phyloP scores from a whole-genome alignment of 2,113 vertebrate species.

The Mustela lutreola region DNA sequence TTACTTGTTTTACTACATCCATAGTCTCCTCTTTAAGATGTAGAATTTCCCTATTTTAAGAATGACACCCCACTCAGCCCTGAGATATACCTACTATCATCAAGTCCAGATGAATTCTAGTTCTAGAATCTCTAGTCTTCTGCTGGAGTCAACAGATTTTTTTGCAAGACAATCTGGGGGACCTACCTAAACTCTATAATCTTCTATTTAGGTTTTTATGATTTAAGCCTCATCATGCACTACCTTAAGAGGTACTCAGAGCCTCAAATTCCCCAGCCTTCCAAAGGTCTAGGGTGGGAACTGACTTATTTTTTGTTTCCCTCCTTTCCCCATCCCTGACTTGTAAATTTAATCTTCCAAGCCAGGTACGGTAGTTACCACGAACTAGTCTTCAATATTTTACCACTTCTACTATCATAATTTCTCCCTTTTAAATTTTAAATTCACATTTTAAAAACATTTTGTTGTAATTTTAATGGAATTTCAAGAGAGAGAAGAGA shows the following conservation, averaged over 20 bases:
- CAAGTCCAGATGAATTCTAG: neutral
- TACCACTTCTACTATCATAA: neutral
- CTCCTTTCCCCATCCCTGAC: neutral
- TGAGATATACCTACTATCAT: neutral
- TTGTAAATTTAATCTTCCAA: neutral
- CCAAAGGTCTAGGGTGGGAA: neutral
- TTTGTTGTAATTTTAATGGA: neutral
- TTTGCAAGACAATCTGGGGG: neutral
- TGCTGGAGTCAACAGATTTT: neutral
- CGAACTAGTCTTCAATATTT: neutral
- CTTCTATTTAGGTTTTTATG: neutral
- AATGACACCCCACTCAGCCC: neutral
- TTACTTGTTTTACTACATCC: neutral
- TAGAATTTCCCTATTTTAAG: neutral
- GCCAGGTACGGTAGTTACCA: neutral
- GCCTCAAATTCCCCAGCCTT: neutral
- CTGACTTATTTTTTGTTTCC: neutral
- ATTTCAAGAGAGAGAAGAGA: neutral
- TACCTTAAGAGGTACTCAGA: neutral
- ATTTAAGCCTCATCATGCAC: neutral
- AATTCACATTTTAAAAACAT: neutral
- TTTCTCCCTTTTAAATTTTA: neutral
- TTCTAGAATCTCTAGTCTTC: neutral
- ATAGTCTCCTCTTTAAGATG: neutral
- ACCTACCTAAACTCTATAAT: neutral